Evolutionary conservation across 2,888 invertebrate species (phyloP), one percentile per base, ranked within the genome.

Genomic region (Drosophila greeni): DNA sequence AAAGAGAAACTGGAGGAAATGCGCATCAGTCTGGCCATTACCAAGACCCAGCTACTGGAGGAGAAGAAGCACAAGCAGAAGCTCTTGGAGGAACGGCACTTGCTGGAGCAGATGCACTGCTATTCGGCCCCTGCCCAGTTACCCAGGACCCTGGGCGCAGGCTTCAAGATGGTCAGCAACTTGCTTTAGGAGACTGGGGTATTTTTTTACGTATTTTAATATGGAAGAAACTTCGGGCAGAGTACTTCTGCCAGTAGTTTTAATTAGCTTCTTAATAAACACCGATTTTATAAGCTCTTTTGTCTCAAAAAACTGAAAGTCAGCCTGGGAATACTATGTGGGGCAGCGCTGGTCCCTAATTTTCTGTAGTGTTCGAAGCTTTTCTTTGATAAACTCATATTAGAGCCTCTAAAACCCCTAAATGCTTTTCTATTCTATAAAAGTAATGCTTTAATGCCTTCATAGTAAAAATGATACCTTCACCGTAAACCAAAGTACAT

Each of bases 51-150:
- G 52, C 74, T 88, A 5, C 74, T 78, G 12, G 80, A 80, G 37
- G 88, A 88, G 58, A 87, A 86, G 59, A 86, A 87, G 43, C 79
- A 82, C 39, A 88, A 88, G 48, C 86, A 86, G 56, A 86, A 85
- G 52, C 75, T 88, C 2, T 53, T 87, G 9, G 87, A 88, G 55
- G 88, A 88, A 51, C 79, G 88, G 0, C 86, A 88, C 14, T 70
- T 87, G 5, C 62, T 88, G n/a, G 82, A 84, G 29, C 87, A 88
- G 60, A 86, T 88, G 86, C 88, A 89, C 18, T 88, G 87, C 70
- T 86, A 85, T 56, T 88, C 89, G 16, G 88, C 88, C 11, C 88
- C 88, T 1, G 76, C 88, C 0, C 83, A 75, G 40, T 61, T 85
- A 11, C 85, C 86, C 9, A 84, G 85, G 33, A 85, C 86, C 1